Conservation (phyloP, 2,888 invertebrate genomes). For the Eupithecia dodoneata region DNA sequence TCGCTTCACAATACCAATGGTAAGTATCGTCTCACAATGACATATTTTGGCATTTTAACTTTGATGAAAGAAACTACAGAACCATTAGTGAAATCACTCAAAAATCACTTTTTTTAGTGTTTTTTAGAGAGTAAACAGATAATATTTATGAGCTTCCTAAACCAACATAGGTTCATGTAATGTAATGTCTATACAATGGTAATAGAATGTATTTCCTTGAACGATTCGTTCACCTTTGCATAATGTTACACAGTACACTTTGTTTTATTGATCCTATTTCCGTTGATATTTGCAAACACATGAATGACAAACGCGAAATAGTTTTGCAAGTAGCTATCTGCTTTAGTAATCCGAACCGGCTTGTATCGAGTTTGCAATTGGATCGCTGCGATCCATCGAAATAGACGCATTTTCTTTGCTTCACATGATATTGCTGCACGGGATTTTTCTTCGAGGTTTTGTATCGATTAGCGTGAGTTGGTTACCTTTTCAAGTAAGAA, state of each 20-base stretch:
- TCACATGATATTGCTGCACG: constrained; percentile 5
- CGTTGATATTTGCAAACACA: constrained; percentile 26
- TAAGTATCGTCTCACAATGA: no score
- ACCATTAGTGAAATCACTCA: no score
- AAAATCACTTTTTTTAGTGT: no score
- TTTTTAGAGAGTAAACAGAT: no score
- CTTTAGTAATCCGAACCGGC: constrained; percentile 61
- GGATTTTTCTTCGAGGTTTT: not conserved
- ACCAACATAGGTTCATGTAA: not conserved
- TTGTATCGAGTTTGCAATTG: constrained; percentile 60
- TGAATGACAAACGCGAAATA: constrained; percentile 37
- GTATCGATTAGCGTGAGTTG: not conserved
- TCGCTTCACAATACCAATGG: no score
- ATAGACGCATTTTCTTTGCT: constrained; percentile 31
- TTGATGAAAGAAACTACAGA: no score
- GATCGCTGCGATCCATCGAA: constrained; percentile 60
- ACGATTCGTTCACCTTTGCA: constrained; percentile 4
- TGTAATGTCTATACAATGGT: not conserved
- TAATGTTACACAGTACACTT: constrained; percentile 8
- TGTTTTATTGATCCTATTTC: constrained; percentile 17
- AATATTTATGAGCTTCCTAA: not conserved
- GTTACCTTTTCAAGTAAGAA: not conserved
- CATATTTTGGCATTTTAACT: no score
- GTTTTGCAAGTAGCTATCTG: constrained; percentile 43
- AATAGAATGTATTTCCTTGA: constrained; percentile 34